These are phyloP conservation scores for Ridgeia piscesae DNA, from an alignment of 1,140 invertebrate genomes.

Conservation along the genomic window DNA sequence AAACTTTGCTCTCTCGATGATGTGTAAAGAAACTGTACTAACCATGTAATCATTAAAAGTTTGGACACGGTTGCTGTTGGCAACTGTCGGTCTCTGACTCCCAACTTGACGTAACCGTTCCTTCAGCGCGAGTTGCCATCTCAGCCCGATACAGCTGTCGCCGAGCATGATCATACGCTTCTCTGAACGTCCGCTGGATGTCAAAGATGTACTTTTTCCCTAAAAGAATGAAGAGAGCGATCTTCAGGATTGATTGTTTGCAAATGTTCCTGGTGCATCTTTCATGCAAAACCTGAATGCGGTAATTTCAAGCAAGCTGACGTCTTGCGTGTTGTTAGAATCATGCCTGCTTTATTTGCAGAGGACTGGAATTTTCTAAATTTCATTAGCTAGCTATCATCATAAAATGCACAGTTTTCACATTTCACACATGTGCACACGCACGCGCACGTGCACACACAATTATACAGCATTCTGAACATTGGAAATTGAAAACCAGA, in stretches of 20 bases:
- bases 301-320: too few species aligned
- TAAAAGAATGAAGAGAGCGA: slow-evolving; percentile 28
- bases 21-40: slow-evolving; percentile 30
- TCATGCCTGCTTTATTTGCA: too few species aligned
- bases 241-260: neutral
- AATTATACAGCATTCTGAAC: neutral
- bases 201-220: slow-evolving; percentile 86
- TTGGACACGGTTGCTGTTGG: neutral
- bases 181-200: slow-evolving; percentile 79
- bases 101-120: slow-evolving; percentile 22
- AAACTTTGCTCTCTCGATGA: too few species aligned
- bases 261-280: too few species aligned
- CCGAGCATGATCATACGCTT: slow-evolving; percentile 83
- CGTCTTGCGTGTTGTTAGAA: too few species aligned
- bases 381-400: too few species aligned
- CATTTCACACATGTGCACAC: neutral
- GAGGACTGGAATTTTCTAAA: too few species aligned
- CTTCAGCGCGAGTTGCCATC: slow-evolving; percentile 33
- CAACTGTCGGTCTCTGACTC: slow-evolving; percentile 16
- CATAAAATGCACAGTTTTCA: neutral
- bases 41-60: slow-evolving; percentile 21
- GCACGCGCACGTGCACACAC: too few species aligned
- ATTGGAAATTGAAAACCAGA: neutral
- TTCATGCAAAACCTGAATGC: too few species aligned
- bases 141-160: slow-evolving; percentile 65